A percentile compares a stretch with the other conserved stretches of the same genome.
Evolutionary conservation across 2,113 vertebrate species (phyloP).

Genomic region (Paracanthobrama guichenoti): DNA sequence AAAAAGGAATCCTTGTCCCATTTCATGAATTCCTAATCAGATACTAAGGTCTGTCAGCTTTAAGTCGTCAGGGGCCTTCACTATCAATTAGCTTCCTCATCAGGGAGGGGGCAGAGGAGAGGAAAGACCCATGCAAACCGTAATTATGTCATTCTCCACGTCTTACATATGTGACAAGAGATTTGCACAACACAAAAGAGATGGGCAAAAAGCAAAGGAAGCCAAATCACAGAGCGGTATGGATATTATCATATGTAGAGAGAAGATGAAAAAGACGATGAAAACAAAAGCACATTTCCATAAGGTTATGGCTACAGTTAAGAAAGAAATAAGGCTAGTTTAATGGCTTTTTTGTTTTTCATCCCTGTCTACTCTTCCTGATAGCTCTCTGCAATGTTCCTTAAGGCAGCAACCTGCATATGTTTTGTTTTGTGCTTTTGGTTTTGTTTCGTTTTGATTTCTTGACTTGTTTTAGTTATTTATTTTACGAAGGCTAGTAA

Average conservation of each 20-base stretch:
- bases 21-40: slow-evolving; percentile 52
- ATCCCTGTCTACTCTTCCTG: neutral
- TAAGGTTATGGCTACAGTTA: slow-evolving; percentile 22
- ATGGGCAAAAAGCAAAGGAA: slow-evolving; percentile 15
- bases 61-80: slow-evolving; percentile 41
- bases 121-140: neutral
- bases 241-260: slow-evolving; percentile 24
- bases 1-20: slow-evolving; percentile 39
- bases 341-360: slow-evolving; percentile 3
- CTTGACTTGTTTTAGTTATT: neutral
- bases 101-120: neutral
- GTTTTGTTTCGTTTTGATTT: neutral
- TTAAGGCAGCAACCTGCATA: neutral
- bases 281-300: slow-evolving; percentile 29
- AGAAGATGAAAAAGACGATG: slow-evolving; percentile 12
- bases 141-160: slow-evolving; percentile 35
- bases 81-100: slow-evolving; percentile 55
- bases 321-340: slow-evolving; percentile 17
- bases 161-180: slow-evolving; percentile 16
- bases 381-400: neutral
- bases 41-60: slow-evolving; percentile 44
- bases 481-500: neutral
- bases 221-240: neutral
- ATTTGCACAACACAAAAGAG: slow-evolving; percentile 35
- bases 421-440: neutral